These are phyloP conservation scores for Xenopus petersii DNA, from an alignment of 2,797 vertebrate species.

Conservation along the genomic window DNA sequence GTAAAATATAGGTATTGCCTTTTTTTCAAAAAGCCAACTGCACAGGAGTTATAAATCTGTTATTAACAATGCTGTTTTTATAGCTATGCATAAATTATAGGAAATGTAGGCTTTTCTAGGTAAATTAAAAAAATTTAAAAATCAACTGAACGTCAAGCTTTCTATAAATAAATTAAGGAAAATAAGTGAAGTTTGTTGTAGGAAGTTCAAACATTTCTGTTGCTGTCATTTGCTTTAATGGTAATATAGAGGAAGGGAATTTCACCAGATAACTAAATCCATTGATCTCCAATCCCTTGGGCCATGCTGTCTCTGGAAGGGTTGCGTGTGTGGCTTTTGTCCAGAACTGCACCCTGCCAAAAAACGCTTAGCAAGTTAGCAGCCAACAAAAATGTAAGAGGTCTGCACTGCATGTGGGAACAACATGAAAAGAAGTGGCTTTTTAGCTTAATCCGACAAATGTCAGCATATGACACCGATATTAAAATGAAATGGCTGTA, in stretches of 20 bases:
- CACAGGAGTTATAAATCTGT: neutral
- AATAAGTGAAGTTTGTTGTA: constrained; percentile 30
- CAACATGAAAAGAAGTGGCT: constrained; percentile 75
- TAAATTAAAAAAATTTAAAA: constrained; percentile 39
- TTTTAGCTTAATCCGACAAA: constrained; percentile 79
- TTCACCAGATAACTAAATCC: constrained; percentile 64
- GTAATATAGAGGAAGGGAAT: constrained; percentile 59
- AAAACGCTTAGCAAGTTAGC: constrained; percentile 79
- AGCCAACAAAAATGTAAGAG: constrained; percentile 74
- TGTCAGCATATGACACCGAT: constrained; percentile 66
- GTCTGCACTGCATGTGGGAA: constrained; percentile 79
- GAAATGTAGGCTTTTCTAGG: constrained; percentile 14
- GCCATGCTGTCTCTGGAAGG: constrained; percentile 60
- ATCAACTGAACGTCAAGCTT: constrained; percentile 45
- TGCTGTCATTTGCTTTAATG: constrained; percentile 56
- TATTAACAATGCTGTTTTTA: neutral
- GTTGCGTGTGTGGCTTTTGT: constrained; percentile 66
- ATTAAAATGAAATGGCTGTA: constrained; percentile 74
- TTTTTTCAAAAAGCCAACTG: no score
- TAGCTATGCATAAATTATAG: constrained; percentile 7
- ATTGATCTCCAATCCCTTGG: constrained; percentile 63
- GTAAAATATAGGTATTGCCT: no score
- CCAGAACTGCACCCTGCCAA: constrained; percentile 70
- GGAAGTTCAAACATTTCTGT: constrained; percentile 47
- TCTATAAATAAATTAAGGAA: neutral